Conservation (phyloP, 2,113 vertebrate genomes). For the Rhipidura dahli region DNA sequence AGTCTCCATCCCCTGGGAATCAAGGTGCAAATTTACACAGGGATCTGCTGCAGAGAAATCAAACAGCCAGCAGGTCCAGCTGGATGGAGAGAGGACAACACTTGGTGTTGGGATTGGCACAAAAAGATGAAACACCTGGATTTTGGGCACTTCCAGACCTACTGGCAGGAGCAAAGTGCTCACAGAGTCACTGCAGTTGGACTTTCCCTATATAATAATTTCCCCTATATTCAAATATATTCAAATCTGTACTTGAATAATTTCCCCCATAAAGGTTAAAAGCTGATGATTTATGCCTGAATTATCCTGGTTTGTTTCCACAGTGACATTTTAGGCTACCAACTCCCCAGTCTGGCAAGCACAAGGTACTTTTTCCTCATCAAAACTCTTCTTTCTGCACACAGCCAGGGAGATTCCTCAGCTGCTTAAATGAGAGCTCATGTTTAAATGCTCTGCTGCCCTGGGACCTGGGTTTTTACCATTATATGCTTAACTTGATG, state of each 20-base stretch:
- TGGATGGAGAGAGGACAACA: not conserved
- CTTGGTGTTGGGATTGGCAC: not conserved
- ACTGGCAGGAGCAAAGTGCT: not conserved
- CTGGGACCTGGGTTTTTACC: conserved; percentile 3
- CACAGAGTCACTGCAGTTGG: not conserved
- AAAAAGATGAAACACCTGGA: not conserved
- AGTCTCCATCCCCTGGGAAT: not conserved
- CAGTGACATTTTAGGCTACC: not conserved
- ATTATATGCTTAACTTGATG: conserved; percentile 32
- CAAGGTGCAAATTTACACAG: not conserved
- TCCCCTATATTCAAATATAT: not conserved
- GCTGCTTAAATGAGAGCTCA: not conserved
- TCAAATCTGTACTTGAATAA: not conserved
- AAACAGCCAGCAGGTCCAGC: not conserved
- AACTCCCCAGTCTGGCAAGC: not conserved
- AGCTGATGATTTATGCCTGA: not conserved
- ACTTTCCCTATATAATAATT: not conserved
- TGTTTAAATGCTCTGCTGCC: conserved; percentile 14
- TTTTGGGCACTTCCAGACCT: not conserved
- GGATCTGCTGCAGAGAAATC: not conserved
- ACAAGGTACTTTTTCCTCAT: not conserved
- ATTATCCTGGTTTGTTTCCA: not conserved
- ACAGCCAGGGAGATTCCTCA: not conserved
- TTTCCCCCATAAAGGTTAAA: not conserved
- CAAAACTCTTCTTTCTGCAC: not conserved